Evolutionary conservation across 2,113 vertebrate species (phyloP).

Genomic region (Halcyon malimbica): DNA sequence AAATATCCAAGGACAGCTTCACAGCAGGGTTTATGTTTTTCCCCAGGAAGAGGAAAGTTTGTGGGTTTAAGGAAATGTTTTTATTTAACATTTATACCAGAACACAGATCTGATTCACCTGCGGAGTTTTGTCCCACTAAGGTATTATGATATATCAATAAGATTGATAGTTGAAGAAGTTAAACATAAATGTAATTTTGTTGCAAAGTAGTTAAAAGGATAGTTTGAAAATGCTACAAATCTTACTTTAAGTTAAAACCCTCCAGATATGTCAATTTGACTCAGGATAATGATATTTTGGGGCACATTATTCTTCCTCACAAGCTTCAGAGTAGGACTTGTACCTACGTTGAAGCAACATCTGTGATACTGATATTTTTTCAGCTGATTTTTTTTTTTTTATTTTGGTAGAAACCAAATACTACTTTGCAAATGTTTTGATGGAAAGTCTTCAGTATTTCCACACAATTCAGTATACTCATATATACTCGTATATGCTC

Average conservation of each 20-base stretch:
- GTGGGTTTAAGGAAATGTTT: not conserved
- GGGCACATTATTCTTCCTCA: constrained; percentile 8
- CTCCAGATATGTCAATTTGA: not conserved
- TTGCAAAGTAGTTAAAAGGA: not conserved
- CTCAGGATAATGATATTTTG: not conserved
- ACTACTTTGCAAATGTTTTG: constrained; percentile 18
- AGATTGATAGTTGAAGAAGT: not conserved
- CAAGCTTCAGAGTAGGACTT: not conserved
- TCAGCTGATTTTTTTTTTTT: not conserved
- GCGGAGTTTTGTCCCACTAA: not conserved
- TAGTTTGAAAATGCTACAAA: not conserved
- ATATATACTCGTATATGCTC: not conserved
- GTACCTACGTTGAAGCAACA: not conserved
- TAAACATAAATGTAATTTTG: not conserved
- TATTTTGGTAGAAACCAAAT: not conserved
- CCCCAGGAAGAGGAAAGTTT: constrained; percentile 2
- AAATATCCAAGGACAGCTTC: constrained; percentile 18
- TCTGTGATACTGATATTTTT: not conserved
- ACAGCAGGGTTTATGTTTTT: not conserved
- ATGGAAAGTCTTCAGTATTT: not conserved
- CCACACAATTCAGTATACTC: not conserved
- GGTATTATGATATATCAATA: not conserved
- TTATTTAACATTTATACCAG: not conserved
- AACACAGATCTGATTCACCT: not conserved
- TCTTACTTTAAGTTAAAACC: not conserved